phyloP scores from a whole-genome alignment of 2,888 invertebrate species.

The Morpho achilles region DNA sequence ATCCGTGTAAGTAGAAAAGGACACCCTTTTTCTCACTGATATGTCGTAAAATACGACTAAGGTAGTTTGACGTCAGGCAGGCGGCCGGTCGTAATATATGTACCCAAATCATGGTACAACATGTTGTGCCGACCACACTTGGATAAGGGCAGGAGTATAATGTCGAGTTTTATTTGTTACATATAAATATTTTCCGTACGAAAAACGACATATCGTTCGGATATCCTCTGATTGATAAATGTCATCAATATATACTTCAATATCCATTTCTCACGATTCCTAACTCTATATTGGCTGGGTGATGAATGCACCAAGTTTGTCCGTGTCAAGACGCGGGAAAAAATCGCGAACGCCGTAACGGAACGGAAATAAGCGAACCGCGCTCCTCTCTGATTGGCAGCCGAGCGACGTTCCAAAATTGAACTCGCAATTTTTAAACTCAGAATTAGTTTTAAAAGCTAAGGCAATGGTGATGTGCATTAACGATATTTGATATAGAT shows the following conservation, averaged over 20 bases:
- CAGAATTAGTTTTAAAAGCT: conserved; percentile 3
- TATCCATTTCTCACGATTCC: conserved; percentile 3
- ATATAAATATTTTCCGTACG: no score
- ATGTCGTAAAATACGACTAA: no score
- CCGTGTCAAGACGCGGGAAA: conserved; percentile 58
- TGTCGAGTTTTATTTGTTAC: no score
- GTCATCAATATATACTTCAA: no score
- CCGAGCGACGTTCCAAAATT: conserved; percentile 36
- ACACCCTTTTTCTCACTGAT: no score
- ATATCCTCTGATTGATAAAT: background rate
- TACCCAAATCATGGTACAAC: no score
- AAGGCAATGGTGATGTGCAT: background rate
- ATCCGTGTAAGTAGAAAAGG: no score
- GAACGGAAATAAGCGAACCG: conserved; percentile 57
- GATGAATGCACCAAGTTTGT: conserved; percentile 72
- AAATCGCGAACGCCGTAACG: conserved; percentile 46
- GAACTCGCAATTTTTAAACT: conserved; percentile 29
- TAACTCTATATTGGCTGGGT: conserved; percentile 36
- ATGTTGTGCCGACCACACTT: no score
- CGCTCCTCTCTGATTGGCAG: conserved; percentile 62
- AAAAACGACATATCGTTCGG: background rate
- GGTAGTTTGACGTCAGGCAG: no score
- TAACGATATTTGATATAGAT: background rate
- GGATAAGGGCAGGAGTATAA: no score
- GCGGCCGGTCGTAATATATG: no score